Evolutionary conservation across 2,797 vertebrate species (phyloP), one percentile per base, ranked within the genome.

Genomic region (Clarias platycephalus): DNA sequence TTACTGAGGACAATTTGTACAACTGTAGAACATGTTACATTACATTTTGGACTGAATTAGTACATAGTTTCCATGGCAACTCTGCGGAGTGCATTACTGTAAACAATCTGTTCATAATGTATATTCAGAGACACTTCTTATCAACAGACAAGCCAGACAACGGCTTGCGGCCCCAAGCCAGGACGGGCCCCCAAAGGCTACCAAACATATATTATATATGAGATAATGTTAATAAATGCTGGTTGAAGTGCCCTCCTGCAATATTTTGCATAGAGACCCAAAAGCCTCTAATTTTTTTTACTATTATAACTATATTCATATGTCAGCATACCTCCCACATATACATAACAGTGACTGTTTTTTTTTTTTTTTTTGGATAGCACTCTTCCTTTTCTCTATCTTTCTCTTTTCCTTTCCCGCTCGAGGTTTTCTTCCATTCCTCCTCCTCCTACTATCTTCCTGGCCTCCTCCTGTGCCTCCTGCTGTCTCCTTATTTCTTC

Each of bases 341-440:
- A 57, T 34, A 34, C 74, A 76, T 58, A 58, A 28, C 53, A 58
- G 22, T 79, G 24, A 63, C 22, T 49, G 44, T 10, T 49, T 49
- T 49, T 49, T 49, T 49, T 44, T 10, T 10, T 44, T 49, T 37
- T 34, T 81, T 81, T 55, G 12, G 26, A 58, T 15, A 82, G 34
- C 57, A n/a, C 9, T 44, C 3, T 26, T 64, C 31, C 22, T 58
- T 71, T 26, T 62, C 80, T 82, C 44, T 88, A 85, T 37, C 31
- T 75, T 80, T 85, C 88, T 28, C 72, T 66, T 57, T 76, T 83
- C 1, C 68, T 87, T 82, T 88, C 66, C 34, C 92, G 86, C 93
- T 94, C 94, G 93, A 86, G 94, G 92, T 63, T 92, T 91, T 89
- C 91, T 90, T 76, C 93, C 91, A 63, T 93, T 94, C 87, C 93